Base-by-base conservation (phyloP, 2,888 invertebrate species). In the Eudemis profundana region DNA sequence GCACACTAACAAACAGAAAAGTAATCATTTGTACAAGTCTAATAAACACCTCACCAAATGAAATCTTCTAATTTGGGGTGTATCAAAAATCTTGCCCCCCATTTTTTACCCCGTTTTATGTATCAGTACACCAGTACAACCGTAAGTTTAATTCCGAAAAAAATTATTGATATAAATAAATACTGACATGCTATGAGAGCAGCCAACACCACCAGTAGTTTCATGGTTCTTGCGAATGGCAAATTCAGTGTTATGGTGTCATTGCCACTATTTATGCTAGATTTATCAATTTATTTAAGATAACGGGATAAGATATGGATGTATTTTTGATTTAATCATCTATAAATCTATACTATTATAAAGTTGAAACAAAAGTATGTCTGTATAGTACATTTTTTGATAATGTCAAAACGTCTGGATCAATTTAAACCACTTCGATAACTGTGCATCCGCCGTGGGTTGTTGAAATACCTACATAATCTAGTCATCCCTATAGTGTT, bases 111-210 rank as follows among this genome's bases (percentile, higher is more conserved):
- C n/a, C n/a, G n/a, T n/a, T n/a, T n/a, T n/a, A n/a, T n/a, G n/a
- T n/a, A n/a, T n/a, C n/a, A n/a, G n/a, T n/a, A n/a, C n/a, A n/a
- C n/a, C n/a, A n/a, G n/a, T n/a, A n/a, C n/a, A 23, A 23, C 5
- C 23, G 23, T 4, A 23, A 23, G 3, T 23, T 23, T 23, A 23
- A 23, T 23, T 23, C 23, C 5, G 8, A 33, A 33, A 33, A 5
- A 29, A 8, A 5, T 23, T 23, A 23, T 23, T 21, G 1, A 19
- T 44, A n/a, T 14, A 21, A 23, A 10, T 42, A 14, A 33, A 17
- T 77, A 83, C 82, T 74, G 65, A 85, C 84, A 68, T 38, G 78
- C 76, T 49, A 77, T 57, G 21, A 75, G 65, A n/a, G 75, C 76
- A 38, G 75, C 74, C 40, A 81, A 66, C 17, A 79, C 69, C 56